Evolutionary conservation across 2,888 invertebrate genomes (phyloP).

Genomic region (Lasioglossum zephyrum): DNA sequence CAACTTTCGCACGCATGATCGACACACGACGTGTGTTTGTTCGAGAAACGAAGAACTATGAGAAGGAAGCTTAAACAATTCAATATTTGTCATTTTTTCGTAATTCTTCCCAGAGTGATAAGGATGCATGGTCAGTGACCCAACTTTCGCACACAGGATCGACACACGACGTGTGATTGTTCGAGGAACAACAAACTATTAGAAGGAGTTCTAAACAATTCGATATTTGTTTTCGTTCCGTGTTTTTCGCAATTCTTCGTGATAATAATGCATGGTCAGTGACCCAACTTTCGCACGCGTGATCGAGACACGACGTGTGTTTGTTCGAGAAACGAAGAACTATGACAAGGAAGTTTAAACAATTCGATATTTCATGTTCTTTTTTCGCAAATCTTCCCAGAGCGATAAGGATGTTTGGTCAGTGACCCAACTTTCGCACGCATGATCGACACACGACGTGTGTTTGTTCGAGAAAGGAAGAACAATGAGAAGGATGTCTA

Average conservation of each 20-base stretch:
- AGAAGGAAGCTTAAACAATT: not conserved
- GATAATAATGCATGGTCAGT: too few species aligned
- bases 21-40: not conserved
- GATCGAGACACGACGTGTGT: not conserved
- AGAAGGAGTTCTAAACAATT: too few species aligned
- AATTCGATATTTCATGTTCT: not conserved
- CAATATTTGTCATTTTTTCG: not conserved
- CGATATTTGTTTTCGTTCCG: too few species aligned
- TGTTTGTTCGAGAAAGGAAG: too few species aligned
- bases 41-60: not conserved
- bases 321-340: too few species aligned
- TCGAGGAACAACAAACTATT: too few species aligned
- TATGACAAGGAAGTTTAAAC: too few species aligned
- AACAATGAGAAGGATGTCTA: not conserved
- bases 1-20: slow-evolving; percentile 38
- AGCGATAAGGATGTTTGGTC: not conserved
- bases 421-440: slow-evolving; percentile 33
- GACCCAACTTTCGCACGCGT: slow-evolving; percentile 1
- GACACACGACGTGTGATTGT: not conserved
- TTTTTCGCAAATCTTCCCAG: too few species aligned
- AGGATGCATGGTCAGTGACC: slow-evolving; percentile 41
- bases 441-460: slow-evolving; percentile 10
- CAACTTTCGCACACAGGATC: slow-evolving; percentile 31
- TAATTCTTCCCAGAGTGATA: slow-evolving; percentile 32
- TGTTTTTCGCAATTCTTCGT: too few species aligned